Percentiles rank a stretch among this genome's conserved stretches.
Conservation (phyloP, 2,113 vertebrate species). For the Lepisosteus osseus region DNA sequence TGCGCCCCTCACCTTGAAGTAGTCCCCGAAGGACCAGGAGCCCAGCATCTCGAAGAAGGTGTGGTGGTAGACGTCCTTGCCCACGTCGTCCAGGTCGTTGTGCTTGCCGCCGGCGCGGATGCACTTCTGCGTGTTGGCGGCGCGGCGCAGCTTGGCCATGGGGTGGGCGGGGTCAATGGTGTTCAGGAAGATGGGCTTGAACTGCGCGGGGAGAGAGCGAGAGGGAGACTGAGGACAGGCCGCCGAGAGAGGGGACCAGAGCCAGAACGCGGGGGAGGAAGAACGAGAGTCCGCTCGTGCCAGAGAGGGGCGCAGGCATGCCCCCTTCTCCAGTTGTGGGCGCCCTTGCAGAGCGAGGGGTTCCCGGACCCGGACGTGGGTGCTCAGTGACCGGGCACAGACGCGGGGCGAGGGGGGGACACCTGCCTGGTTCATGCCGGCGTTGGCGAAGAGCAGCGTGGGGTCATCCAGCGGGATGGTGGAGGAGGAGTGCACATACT, state of each 20-base stretch:
- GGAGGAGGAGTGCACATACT: constrained; percentile 91
- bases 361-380: too few species aligned
- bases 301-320: not conserved
- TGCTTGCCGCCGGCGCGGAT: constrained; percentile 96
- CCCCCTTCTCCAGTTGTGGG: too few species aligned
- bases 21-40: constrained; percentile 98
- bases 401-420: not conserved
- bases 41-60: constrained; percentile 99
- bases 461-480: constrained; percentile 91
- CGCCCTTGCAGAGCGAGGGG: too few species aligned
- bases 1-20: constrained; percentile 82
- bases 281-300: not conserved
- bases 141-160: constrained; percentile 83
- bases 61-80: constrained; percentile 98
- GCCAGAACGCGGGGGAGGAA: not conserved
- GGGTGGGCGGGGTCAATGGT: constrained; percentile 95
- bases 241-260: not conserved
- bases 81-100: constrained; percentile 94
- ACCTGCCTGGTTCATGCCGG: constrained; percentile 95
- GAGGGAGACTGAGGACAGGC: not conserved
- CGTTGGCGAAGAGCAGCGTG: constrained; percentile 94
- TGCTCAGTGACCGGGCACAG: not conserved
- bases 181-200: constrained; percentile 97
- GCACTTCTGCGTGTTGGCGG: constrained; percentile 95
- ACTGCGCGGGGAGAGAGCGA: constrained; percentile 53